Conservation (phyloP, 2,113 vertebrate genomes). For the human (Homo sapiens) region GRCh38 chr16:63682501-63683000, state of each 20-base stretch:
- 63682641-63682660: slow-evolving; percentile 25
- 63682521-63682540: slow-evolving; percentile 57
- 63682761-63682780: background rate
- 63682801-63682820: background rate
- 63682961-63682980: background rate
- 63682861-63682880: too few relatives aligned
- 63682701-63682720: background rate
- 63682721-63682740: background rate
- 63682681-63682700: background rate
- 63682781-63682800: background rate
- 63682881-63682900: too few relatives aligned
- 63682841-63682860: background rate
- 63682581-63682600: background rate
- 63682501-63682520: slow-evolving; percentile 64
- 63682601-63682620: background rate
- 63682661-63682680: background rate
- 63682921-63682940: background rate
- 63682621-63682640: background rate
- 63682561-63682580: slow-evolving; percentile 51
- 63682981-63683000: background rate
- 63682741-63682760: background rate
- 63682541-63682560: slow-evolving; percentile 68
- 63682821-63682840: background rate
- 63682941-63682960: background rate
- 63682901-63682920: background rate